Conservation (phyloP, 2,888 invertebrate species). For the Hydropsyche betteni region DNA sequence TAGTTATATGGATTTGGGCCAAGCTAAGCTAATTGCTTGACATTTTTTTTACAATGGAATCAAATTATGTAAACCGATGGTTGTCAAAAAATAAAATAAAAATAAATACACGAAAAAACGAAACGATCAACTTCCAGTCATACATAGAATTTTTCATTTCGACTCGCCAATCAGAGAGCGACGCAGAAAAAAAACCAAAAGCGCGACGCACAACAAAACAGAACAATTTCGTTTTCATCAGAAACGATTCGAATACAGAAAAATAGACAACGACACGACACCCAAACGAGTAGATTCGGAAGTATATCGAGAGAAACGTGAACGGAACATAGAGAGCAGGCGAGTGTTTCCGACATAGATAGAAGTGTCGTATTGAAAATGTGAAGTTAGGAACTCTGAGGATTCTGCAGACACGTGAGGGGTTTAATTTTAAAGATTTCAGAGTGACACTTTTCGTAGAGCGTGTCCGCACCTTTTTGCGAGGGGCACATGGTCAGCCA, state of each 20-base stretch:
- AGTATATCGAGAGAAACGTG: not conserved
- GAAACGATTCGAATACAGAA: not conserved
- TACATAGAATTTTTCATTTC: too few relatives aligned
- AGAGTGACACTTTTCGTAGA: not conserved
- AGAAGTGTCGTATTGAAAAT: not conserved
- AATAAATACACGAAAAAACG: too few relatives aligned
- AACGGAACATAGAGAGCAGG: not conserved
- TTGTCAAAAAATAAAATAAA: too few relatives aligned
- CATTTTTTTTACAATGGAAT: too few relatives aligned
- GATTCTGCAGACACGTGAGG: not conserved
- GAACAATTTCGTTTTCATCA: not conserved
- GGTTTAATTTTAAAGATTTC: not conserved
- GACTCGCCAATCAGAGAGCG: too few relatives aligned
- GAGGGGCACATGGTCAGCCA: conserved; percentile 65
- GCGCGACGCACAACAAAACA: too few relatives aligned
- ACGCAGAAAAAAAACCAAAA: too few relatives aligned
- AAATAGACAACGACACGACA: not conserved
- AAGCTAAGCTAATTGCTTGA: too few relatives aligned
- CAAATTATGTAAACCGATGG: too few relatives aligned
- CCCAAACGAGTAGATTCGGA: not conserved
- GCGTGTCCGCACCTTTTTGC: conserved; percentile 62
- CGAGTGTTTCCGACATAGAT: not conserved
- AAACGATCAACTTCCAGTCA: too few relatives aligned
- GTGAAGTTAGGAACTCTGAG: not conserved
- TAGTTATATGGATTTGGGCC: too few relatives aligned